Evolutionary conservation across 2,797 vertebrate genomes (phyloP).

Genomic region (Heteromormyrus szaboi): DNA sequence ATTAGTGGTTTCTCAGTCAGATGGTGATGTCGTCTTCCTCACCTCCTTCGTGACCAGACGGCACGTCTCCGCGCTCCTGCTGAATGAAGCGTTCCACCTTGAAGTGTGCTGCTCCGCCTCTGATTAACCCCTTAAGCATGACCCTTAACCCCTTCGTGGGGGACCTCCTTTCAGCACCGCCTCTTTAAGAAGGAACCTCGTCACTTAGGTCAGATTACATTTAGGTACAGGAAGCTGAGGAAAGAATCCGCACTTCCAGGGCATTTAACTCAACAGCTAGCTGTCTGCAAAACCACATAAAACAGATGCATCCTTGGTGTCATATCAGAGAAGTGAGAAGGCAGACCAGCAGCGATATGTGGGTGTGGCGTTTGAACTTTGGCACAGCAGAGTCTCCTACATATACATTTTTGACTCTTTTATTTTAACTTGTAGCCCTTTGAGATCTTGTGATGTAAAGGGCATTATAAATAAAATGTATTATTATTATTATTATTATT

Average conservation of each 20-base stretch:
- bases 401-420: not conserved
- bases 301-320: not conserved
- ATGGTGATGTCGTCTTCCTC: not conserved
- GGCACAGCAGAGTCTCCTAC: not conserved
- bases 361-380: not conserved
- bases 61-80: not conserved
- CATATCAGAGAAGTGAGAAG: not conserved
- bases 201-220: not conserved
- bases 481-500: no score
- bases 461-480: no score
- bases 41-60: not conserved
- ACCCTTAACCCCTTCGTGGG: not conserved
- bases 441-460: no score
- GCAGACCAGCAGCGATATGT: not conserved
- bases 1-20: not conserved
- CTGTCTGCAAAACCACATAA: not conserved
- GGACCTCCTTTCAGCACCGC: not conserved
- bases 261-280: not conserved
- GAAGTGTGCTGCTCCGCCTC: not conserved
- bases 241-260: not conserved
- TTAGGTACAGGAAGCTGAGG: not conserved
- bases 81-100: not conserved
- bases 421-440: no score
- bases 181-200: not conserved
- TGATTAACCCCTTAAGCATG: not conserved